Conservation (phyloP, 2,797 vertebrate species). For the Ceyx erithaca region DNA sequence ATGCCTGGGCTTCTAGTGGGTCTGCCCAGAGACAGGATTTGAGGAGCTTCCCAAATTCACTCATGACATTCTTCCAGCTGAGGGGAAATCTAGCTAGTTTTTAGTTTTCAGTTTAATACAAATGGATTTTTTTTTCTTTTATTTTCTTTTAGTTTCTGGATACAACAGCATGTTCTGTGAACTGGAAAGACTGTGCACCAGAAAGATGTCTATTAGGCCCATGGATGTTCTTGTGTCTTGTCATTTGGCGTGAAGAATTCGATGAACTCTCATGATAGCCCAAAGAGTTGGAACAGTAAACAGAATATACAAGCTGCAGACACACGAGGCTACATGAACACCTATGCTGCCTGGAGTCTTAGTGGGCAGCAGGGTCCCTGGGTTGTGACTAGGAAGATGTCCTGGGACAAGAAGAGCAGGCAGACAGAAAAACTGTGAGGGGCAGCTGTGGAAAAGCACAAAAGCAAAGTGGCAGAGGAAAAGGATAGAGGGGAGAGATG, state of each 20-base stretch:
- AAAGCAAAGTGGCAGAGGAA: not conserved
- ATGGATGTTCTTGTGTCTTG: not conserved
- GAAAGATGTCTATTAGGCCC: not conserved
- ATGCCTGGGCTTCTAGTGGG: not conserved
- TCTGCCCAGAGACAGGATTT: constrained; percentile 3
- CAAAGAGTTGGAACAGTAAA: not conserved
- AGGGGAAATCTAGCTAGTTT: not conserved
- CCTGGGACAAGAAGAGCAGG: not conserved
- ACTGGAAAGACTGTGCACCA: not conserved
- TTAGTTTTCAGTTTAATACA: not conserved
- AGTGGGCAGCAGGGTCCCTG: not conserved
- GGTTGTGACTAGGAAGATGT: not conserved
- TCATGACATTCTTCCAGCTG: not conserved
- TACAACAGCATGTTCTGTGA: not conserved
- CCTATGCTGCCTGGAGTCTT: rapidly evolving
- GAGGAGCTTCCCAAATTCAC: not conserved
- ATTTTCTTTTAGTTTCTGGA: not conserved
- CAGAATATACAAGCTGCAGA: not conserved
- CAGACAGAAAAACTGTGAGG: not conserved
- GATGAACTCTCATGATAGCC: not conserved
- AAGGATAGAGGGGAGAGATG: not conserved
- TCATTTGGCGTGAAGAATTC: not conserved
- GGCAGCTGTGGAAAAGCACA: rapidly evolving
- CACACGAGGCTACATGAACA: not conserved
- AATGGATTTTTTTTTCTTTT: not conserved